Base-by-base conservation (phyloP, 2,888 invertebrate genomes). In the Seira ritae region DNA sequence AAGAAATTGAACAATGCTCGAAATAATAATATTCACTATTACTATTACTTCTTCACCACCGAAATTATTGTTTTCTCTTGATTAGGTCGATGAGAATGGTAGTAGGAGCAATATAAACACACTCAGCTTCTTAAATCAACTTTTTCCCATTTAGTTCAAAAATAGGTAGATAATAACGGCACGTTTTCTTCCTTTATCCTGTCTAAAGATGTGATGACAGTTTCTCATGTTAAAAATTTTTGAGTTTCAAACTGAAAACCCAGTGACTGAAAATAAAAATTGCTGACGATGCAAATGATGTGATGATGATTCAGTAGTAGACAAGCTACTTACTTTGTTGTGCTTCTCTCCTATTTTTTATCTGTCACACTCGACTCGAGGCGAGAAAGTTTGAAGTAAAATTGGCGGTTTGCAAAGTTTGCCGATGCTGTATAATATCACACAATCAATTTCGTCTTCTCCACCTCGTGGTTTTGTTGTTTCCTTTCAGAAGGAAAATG, bases 111-210 rank as follows among this genome's bases (percentile, higher is more conserved):
- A 23, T 76, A 22, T 31, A 22, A 71, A 70, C 65, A 60, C 24
- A 42, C 6, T 66, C 24, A 24, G 20, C 17, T 37, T 65, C 23
- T 12, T 15, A 55, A 62, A 31, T 72, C 55, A 72, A 72, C 68
- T 50, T 68, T 76, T 31, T 60, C 23, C 24, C 46, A 78, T 70
- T 78, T 71, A 72, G 66, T 78, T 72, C 50, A 62, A 76, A 55
- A n/a, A 69, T 31, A 78, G 71, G 78, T 65, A 31, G 78, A 78
- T 71, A 71, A 78, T 62, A 78, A 71, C 50, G 71, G 71, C 71
- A 78, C 78, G 78, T 78, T 76, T 78, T 24, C 10, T 31, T 31
- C 67, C 70, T 78, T 70, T 78, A 46, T 78, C 46, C 71, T 78
- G n/a, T 65, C 69, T 15, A 70, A 12, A 31, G 31, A 31, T 31